Conservation (phyloP, 2,888 invertebrate genomes). For the Sthenelais limicola region DNA sequence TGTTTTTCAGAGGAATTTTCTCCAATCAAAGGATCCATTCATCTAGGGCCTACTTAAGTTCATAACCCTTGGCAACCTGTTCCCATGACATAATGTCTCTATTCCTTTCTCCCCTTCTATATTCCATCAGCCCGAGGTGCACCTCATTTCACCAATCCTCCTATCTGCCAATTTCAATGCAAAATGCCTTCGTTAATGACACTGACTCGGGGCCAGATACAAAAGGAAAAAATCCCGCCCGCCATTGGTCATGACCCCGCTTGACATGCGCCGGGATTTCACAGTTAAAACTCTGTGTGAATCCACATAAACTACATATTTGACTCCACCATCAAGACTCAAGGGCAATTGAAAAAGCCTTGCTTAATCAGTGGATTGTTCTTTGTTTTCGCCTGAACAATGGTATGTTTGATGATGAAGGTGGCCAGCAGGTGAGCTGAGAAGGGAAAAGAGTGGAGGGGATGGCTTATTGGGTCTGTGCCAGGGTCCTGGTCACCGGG, state of each 20-base stretch:
- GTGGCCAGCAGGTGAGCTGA: neutral
- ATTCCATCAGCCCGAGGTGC: too few relatives aligned
- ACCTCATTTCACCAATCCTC: too few relatives aligned
- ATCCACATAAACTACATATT: too few relatives aligned
- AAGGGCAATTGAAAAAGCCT: too few relatives aligned
- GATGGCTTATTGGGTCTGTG: neutral
- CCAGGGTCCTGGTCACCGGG: neutral
- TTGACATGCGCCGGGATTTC: too few relatives aligned
- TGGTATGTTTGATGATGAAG: neutral
- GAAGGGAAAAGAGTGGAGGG: neutral
- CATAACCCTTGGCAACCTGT: slow-evolving; percentile 12
- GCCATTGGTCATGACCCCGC: too few relatives aligned
- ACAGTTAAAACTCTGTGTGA: too few relatives aligned
- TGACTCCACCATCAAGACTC: too few relatives aligned
- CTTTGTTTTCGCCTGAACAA: slow-evolving; percentile 17
- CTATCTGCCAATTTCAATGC: neutral
- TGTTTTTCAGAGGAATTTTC: too few relatives aligned
- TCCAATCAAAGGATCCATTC: neutral
- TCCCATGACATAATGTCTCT: slow-evolving; percentile 12
- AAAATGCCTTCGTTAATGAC: too few relatives aligned
- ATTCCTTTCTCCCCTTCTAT: slow-evolving; percentile 15
- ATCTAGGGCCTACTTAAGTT: slow-evolving; percentile 4
- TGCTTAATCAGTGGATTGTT: neutral
- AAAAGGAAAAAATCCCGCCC: too few relatives aligned
- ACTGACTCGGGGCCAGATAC: too few relatives aligned